Conservation (phyloP, 1,140 invertebrate species). For the Drosophila hydei region DNA sequence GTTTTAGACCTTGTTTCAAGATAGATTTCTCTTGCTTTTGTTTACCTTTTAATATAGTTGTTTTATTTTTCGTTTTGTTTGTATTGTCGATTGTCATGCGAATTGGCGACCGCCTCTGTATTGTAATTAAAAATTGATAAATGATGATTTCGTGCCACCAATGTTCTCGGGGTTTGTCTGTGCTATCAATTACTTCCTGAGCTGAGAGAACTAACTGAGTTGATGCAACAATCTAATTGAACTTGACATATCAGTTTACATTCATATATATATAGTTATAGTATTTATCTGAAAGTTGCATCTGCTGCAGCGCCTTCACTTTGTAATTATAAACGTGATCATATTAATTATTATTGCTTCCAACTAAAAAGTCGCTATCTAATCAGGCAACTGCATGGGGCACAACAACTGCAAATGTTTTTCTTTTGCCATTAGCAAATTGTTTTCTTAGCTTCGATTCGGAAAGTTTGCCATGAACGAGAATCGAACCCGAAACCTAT, state of each 20-base stretch:
- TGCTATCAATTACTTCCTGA: slow-evolving; percentile 49
- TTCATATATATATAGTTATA: not conserved
- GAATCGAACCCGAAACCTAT: not conserved
- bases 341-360: slow-evolving; percentile 10
- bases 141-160: slow-evolving; percentile 48
- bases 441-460: slow-evolving; percentile 15
- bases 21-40: not conserved
- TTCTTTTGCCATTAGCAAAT: slow-evolving; percentile 14
- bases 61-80: not conserved
- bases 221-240: slow-evolving; percentile 10
- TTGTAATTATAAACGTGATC: slow-evolving; percentile 28
- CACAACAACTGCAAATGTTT: slow-evolving; percentile 12
- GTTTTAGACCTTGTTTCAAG: too few relatives aligned
- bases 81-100: slow-evolving; percentile 10
- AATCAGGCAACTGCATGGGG: slow-evolving; percentile 3
- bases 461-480: not conserved
- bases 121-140: slow-evolving; percentile 52
- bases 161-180: slow-evolving; percentile 12
- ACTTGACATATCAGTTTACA: not conserved
- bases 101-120: not conserved
- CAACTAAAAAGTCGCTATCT: slow-evolving; percentile 19
- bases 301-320: not conserved
- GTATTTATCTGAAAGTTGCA: not conserved
- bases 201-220: slow-evolving; percentile 26
- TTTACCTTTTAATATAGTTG: not conserved